These are phyloP conservation scores for Athripsodes cinereus DNA, from an alignment of 2,888 invertebrate genomes.

Conservation along the genomic window DNA sequence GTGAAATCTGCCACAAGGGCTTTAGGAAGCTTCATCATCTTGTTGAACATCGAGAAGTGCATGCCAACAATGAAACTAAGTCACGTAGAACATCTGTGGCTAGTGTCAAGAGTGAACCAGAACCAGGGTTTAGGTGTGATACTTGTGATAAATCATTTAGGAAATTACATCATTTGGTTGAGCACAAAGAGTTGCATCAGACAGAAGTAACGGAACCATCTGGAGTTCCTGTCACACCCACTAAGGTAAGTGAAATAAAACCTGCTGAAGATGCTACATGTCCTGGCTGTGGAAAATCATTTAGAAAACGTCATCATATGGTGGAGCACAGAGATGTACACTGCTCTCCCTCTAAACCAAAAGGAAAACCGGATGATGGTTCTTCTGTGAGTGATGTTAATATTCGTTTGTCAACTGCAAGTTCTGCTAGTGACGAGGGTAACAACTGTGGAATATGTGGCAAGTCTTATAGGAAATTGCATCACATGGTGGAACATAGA, in stretches of 20 bases:
- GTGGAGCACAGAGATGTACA: constrained; percentile 25
- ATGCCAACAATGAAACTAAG: constrained; percentile 19
- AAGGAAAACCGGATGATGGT: constrained; percentile 12
- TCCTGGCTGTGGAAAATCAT: constrained; percentile 24
- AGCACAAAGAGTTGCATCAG: constrained; percentile 45
- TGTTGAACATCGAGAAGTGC: constrained; percentile 41
- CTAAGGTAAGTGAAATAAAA: constrained; percentile 29
- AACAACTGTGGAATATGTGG: constrained; percentile 41
- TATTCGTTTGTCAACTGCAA: constrained; percentile 21
- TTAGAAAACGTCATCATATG: constrained; percentile 26
- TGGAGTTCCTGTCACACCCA: constrained; percentile 28
- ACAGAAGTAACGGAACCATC: constrained; percentile 28
- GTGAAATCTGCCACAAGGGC: constrained; percentile 46
- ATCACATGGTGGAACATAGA: constrained; percentile 45
- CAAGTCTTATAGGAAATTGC: constrained; percentile 44
- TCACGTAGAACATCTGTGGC: constrained; percentile 22
- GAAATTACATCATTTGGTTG: constrained; percentile 47
- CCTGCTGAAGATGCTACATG: constrained; percentile 22
- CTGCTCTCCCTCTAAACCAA: constrained; percentile 32
- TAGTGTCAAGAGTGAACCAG: constrained; percentile 23
- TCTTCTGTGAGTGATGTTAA: constrained; percentile 10
- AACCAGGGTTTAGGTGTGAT: constrained; percentile 43
- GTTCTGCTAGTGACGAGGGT: constrained; percentile 23
- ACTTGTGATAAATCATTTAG: constrained; percentile 49
- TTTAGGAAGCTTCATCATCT: constrained; percentile 47